Conservation (phyloP, 2,797 vertebrate genomes). For the Neosilurus hyrtlii region DNA sequence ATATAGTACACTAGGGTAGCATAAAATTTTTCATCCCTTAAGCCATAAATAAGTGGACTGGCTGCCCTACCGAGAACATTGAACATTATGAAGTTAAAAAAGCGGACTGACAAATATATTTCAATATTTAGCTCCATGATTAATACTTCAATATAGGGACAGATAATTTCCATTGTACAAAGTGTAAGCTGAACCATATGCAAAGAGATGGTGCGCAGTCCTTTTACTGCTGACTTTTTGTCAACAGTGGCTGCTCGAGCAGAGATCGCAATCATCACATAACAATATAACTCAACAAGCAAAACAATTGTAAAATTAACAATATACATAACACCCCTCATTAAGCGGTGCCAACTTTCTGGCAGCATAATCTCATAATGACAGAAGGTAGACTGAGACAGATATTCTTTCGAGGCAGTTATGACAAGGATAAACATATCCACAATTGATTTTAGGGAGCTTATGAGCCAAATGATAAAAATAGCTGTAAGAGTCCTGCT, state of each 20-base stretch:
- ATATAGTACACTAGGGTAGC: conserved; percentile 31
- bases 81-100: conserved; percentile 52
- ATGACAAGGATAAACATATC: conserved; percentile 47
- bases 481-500: conserved; percentile 42
- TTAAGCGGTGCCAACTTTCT: conserved; percentile 35
- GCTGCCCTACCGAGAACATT: conserved; percentile 44
- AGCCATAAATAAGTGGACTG: conserved; percentile 55
- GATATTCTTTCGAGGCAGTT: conserved; percentile 38
- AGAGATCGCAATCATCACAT: conserved; percentile 50
- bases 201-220: conserved; percentile 51
- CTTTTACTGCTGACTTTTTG: conserved; percentile 49
- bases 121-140: conserved; percentile 35
- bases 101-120: conserved; percentile 43
- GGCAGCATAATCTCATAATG: conserved; percentile 50
- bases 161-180: conserved; percentile 45
- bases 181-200: conserved; percentile 55
- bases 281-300: conserved; percentile 45
- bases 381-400: conserved; percentile 42
- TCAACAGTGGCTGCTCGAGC: conserved; percentile 52
- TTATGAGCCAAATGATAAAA: conserved; percentile 45
- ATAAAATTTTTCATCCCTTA: conserved; percentile 53
- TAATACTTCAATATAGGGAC: conserved; percentile 48
- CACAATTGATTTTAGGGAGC: conserved; percentile 34
- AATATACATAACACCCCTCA: conserved; percentile 25
- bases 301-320: conserved; percentile 34